phyloP scores from a whole-genome alignment of 2,888 invertebrate genomes.

The Callosobruchus maculatus region DNA sequence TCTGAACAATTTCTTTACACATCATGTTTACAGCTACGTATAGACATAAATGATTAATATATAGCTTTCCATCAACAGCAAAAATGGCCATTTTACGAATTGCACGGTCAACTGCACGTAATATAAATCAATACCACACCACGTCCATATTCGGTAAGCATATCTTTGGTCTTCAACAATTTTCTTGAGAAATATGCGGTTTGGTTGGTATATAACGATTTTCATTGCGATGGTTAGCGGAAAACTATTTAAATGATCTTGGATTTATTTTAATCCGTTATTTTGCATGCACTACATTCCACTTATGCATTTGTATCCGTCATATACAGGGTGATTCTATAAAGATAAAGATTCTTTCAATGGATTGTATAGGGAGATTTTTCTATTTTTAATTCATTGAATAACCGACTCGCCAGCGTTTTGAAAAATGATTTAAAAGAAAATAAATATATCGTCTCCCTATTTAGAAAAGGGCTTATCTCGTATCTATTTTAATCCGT shows the following conservation, averaged over 20 bases:
- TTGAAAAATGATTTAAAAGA: no score
- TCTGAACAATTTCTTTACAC: no score
- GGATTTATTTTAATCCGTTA: neutral
- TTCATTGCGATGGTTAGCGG: neutral
- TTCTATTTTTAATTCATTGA: no score
- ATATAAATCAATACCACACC: neutral
- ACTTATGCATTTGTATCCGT: neutral
- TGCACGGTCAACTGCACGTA: neutral
- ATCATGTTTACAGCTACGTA: no score
- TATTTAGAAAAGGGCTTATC: no score
- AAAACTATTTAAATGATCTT: neutral
- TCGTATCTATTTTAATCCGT: no score
- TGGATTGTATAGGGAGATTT: no score
- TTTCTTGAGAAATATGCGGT: neutral
- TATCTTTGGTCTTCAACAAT: neutral
- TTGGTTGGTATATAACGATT: neutral
- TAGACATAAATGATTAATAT: neutral
- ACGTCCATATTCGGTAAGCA: neutral
- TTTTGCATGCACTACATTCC: neutral
- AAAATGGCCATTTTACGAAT: neutral
- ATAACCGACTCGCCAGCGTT: no score
- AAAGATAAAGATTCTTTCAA: no score
- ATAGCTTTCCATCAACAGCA: neutral
- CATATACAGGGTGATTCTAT: no score
- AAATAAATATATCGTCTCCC: no score